A percentile compares a stretch with the other conserved stretches of the same genome.
Evolutionary conservation across 2,113 vertebrate genomes (phyloP).

Genomic region (Nerophis ophidion): DNA sequence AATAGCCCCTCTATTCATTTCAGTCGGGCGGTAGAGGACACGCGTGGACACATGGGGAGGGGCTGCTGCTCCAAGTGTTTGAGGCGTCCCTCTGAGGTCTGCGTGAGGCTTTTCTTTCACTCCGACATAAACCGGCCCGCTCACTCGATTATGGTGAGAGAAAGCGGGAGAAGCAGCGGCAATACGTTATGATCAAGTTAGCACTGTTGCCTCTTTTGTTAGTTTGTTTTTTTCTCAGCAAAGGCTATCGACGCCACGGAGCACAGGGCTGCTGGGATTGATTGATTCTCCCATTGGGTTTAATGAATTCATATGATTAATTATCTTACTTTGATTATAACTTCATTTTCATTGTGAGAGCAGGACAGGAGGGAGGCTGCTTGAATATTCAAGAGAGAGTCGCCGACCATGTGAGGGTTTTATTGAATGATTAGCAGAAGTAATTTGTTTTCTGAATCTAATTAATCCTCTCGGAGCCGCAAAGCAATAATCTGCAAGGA

Average conservation of each 20-base stretch:
- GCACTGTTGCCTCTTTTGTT: constrained; percentile 10
- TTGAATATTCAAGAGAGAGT: constrained; percentile 60
- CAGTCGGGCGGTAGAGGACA: constrained; percentile 52
- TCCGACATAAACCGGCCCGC: constrained; percentile 1
- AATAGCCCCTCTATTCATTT: constrained; percentile 65
- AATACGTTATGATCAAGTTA: constrained; percentile 15
- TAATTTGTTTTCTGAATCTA: constrained; percentile 70
- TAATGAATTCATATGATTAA: constrained; percentile 54
- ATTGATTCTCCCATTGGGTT: constrained; percentile 27
- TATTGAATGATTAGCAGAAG: constrained; percentile 65
- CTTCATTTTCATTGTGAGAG: constrained; percentile 36
- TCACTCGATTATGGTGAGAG: constrained; percentile 1
- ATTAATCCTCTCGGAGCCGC: constrained; percentile 61
- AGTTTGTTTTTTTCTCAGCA: constrained; percentile 13
- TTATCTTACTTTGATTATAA: constrained; percentile 44
- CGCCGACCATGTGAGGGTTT: constrained; percentile 49
- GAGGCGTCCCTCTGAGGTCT: constrained; percentile 15
- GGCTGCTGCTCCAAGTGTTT: constrained; percentile 25
- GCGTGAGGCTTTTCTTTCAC: background rate
- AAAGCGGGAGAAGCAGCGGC: constrained; percentile 7
- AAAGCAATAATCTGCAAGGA: constrained; percentile 36
- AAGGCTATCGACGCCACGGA: constrained; percentile 24
- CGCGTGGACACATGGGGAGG: background rate
- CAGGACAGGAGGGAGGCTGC: constrained; percentile 11
- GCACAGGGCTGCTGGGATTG: constrained; percentile 25